Evolutionary conservation across 2,113 vertebrate species (phyloP).

Genomic region (Grammomys surdaster): DNA sequence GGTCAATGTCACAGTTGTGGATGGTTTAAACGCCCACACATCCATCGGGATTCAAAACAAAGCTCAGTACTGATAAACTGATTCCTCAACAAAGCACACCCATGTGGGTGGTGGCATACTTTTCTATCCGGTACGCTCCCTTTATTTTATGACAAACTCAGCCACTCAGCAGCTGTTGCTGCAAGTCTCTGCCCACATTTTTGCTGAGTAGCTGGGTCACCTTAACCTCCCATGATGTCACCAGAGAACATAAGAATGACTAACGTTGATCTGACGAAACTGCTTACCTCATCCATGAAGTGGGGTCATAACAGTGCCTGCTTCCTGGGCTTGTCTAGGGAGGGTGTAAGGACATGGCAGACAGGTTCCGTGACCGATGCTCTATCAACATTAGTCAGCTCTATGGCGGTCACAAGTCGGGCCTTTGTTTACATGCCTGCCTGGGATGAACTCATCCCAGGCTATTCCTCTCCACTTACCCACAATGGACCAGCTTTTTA

Average conservation of each 20-base stretch:
- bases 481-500: background rate
- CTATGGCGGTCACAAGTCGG: accelerated
- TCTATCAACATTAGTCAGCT: background rate
- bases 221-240: background rate
- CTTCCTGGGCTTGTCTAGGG: background rate
- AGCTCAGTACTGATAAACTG: accelerated
- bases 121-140: background rate
- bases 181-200: background rate
- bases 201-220: background rate
- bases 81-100: background rate
- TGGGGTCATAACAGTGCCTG: background rate
- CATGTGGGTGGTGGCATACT: accelerated
- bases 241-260: background rate
- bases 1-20: accelerated
- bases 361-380: accelerated
- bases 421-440: background rate
- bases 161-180: background rate
- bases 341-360: background rate
- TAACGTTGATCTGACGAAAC: background rate
- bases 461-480: background rate
- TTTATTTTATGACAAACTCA: background rate
- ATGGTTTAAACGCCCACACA: accelerated
- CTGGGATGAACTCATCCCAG: background rate
- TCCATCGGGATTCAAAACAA: background rate
- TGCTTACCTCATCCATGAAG: background rate